Base-by-base conservation (phyloP, 2,888 invertebrate genomes). In the Xestobium rufovillosum region DNA sequence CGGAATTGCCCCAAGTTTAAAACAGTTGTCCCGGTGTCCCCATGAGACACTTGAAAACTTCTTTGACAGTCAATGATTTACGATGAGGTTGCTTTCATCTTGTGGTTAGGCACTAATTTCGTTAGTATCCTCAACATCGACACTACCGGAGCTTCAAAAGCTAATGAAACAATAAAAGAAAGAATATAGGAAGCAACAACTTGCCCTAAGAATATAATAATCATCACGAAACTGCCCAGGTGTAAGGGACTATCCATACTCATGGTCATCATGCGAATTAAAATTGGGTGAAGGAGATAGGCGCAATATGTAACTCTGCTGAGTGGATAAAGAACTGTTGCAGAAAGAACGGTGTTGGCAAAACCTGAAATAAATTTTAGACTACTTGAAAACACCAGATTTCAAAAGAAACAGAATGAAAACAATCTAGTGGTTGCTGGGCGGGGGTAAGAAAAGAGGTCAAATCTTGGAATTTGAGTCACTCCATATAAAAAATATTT, bases 251-350 rank as follows among this genome's bases (percentile, higher is more conserved):
- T 79, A 55, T 88, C 86, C 63, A 84, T 76, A 48, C 80, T 81
- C 75, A 89, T 82, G 28, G 83, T 82, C 56, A 86, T 80, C 52
- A 78, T 71, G 49, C 88, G 75, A 52, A 89, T 81, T 42, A 86
- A 79, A 36, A 89, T 77, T 1, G 88, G 88, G 65, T 89, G 88
- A 42, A 89, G 76, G 43, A 89, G 70, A 63, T 88, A 89, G 1
- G 87, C 83, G 62, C 88, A 89, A 65, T 89, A 89, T 28, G 88
- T 89, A 10, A 88, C 83, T 48, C 88, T 71, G 35, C 87, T 88
- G 66, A 88, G 82, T 38, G 88, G 88, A 66, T 88, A 88, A 37
- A 88, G 68, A 41, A 81, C 72, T 4, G 85, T 80, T 15, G 84
- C 76, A 2, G 87, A 81, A 9, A 89, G 70, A 52, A 88, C 66